Base-by-base conservation (phyloP, 2,797 vertebrate species). In the Pseudopleuronectes americanus region DNA sequence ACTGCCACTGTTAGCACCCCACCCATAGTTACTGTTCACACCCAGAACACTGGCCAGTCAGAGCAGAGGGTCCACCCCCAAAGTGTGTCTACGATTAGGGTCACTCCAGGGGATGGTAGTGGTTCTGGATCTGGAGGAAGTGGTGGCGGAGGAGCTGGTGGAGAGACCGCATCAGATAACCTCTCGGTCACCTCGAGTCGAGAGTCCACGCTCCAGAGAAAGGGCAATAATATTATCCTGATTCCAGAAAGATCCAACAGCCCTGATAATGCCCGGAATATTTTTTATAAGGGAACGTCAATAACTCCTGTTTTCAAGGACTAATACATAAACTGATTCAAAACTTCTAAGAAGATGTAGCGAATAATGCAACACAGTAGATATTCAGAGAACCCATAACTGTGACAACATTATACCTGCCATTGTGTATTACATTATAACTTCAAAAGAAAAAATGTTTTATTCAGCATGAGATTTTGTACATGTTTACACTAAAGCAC, bases 251-350 rank as follows among this genome's bases (percentile, higher is more conserved):
- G 97, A 92, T 94, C 96, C 74, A 96, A 95, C 94, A 99, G 97
- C 79, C 97, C 97, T 0, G 96, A 99, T 66, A 97, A 95, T 64
- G 96, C 97, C 28, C 95, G 97, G 38, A 99, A 97, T 70, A 95
- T 99, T 94, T 99, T 99, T 95, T 99, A 99, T 90, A 99, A 99
- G 90, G 98, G 98, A 77, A 98, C 96, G 2, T 98, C 98, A 0
- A 94, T 95, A 0, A 95, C 96, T 4, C 94, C 96, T 52, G 94
- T 94, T 4, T 98, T 97, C 68, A 98, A 96, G 85, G 96, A 99
- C n/a, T 93, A 90, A 83, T 26, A 0, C 19, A 57, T 1, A 1
- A 60, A 64, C 19, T n/a, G 3, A 56, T 10, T 8, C 3, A n/a
- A 69, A 1, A 48, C 48, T 53, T 28, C 2, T 41, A 62, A 68